Evolutionary conservation across 1,140 invertebrate species (phyloP).

Genomic region (Drosophila albomicans): DNA sequence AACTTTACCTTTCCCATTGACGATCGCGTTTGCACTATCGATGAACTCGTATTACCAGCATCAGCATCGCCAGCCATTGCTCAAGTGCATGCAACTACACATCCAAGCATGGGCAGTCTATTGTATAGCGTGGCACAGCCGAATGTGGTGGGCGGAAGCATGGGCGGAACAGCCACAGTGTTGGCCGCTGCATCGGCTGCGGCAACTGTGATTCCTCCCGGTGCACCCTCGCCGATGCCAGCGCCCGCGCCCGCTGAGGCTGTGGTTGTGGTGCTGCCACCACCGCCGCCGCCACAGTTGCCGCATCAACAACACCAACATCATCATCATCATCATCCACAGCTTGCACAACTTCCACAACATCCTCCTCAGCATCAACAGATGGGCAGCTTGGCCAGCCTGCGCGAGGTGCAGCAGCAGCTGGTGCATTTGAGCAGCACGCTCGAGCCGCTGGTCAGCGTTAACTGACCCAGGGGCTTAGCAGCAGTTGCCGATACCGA

Average conservation of each 20-base stretch:
- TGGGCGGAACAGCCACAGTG: conserved; percentile 57
- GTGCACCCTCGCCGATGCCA: conserved; percentile 67
- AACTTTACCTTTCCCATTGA: conserved; percentile 84
- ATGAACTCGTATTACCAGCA: conserved; percentile 76
- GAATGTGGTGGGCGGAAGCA: conserved; percentile 21
- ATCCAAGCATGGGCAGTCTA: conserved; percentile 69
- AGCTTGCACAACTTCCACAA: not conserved
- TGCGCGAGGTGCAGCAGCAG: conserved; percentile 76
- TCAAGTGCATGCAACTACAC: conserved; percentile 34
- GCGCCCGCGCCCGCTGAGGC: conserved; percentile 61
- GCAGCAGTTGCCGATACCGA: conserved; percentile 25
- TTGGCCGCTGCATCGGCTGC: conserved; percentile 76
- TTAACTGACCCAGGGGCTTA: conserved; percentile 80
- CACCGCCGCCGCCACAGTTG: conserved; percentile 54
- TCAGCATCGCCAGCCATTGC: conserved; percentile 57
- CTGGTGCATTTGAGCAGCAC: conserved; percentile 79
- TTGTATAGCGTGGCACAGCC: conserved; percentile 70
- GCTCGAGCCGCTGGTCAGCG: conserved; percentile 81
- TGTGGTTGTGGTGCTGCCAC: conserved; percentile 78
- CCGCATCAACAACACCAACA: conserved; percentile 30
- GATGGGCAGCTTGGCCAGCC: conserved; percentile 60
- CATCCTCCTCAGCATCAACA: conserved; percentile 35
- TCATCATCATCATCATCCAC: conserved; percentile 12
- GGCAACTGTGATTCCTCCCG: conserved; percentile 77
- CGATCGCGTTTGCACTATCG: conserved; percentile 84